These are phyloP conservation scores for Chelonus formosanus DNA, from an alignment of 2,888 invertebrate species.

Conservation along the genomic window DNA sequence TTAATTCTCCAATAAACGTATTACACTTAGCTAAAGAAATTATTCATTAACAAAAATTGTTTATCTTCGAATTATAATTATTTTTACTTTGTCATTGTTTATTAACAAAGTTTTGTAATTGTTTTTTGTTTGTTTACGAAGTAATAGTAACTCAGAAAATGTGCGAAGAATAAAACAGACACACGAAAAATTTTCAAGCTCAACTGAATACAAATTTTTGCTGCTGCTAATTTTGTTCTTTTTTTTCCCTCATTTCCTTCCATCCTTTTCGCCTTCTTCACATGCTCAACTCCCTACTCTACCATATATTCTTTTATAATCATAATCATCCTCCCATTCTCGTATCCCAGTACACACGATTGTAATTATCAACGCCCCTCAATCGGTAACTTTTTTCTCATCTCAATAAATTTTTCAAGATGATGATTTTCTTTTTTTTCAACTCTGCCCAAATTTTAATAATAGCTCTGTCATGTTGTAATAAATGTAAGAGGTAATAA, in stretches of 20 bases:
- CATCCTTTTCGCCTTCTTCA: conserved; percentile 37
- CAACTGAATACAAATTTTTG: conserved; percentile 44
- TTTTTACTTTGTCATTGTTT: too few relatives aligned
- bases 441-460: neutral
- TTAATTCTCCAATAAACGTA: too few relatives aligned
- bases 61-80: too few relatives aligned
- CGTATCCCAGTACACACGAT: conserved; percentile 30
- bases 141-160: too few relatives aligned
- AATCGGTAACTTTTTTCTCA: conserved; percentile 18
- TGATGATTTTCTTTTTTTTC: conserved; percentile 11
- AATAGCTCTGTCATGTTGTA: neutral
- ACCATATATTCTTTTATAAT: conserved; percentile 40
- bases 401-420: conserved; percentile 29
- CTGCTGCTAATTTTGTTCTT: conserved; percentile 36
- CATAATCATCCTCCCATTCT: conserved; percentile 38
- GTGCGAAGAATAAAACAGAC: too few relatives aligned
- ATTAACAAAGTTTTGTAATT: too few relatives aligned
- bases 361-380: conserved; percentile 30
- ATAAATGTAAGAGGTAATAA: conserved; percentile 7
- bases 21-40: too few relatives aligned
- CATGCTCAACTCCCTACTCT: conserved; percentile 26
- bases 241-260: conserved; percentile 30
- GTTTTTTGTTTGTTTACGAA: too few relatives aligned
- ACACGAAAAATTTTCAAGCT: conserved; percentile 61
- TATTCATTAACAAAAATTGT: too few relatives aligned